phyloP scores from a whole-genome alignment of 2,888 invertebrate genomes.

The Sepiola atlantica region DNA sequence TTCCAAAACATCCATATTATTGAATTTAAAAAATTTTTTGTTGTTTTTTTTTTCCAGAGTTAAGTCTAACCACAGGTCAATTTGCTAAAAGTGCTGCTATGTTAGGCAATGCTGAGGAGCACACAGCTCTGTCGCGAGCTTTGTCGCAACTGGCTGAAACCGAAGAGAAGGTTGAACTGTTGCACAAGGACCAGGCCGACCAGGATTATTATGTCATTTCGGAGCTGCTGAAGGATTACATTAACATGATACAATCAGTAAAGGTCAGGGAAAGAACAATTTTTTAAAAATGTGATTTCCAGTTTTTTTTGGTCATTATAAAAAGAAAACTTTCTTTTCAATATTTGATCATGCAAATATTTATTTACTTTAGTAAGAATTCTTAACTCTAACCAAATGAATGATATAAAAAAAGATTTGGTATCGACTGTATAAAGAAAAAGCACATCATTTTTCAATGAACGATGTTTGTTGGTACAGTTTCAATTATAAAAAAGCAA shows the following conservation, averaged over 20 bases:
- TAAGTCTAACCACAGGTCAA: slow-evolving; percentile 67
- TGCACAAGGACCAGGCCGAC: slow-evolving; percentile 93
- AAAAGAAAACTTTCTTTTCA: neutral
- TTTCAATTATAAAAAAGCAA: too few relatives aligned
- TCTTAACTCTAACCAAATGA: too few relatives aligned
- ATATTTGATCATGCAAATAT: neutral
- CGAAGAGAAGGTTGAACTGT: slow-evolving; percentile 81
- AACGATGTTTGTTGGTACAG: too few relatives aligned
- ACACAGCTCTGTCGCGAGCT: slow-evolving; percentile 90
- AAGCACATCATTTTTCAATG: too few relatives aligned
- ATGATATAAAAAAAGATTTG: too few relatives aligned
- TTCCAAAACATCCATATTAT: too few relatives aligned
- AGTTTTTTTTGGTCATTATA: neutral
- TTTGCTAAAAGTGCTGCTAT: slow-evolving; percentile 92
- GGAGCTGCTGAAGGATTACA: slow-evolving; percentile 96
- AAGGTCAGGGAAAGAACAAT: slow-evolving; percentile 78
- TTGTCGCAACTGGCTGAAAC: slow-evolving; percentile 92
- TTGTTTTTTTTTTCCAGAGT: slow-evolving; percentile 59
- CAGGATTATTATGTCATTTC: slow-evolving; percentile 94
- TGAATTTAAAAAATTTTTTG: neutral
- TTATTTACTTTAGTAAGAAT: neutral
- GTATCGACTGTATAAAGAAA: too few relatives aligned
- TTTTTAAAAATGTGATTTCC: neutral
- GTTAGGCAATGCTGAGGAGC: slow-evolving; percentile 93
- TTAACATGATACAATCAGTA: slow-evolving; percentile 91